These are phyloP conservation scores for Noctua comes DNA, from an alignment of 2,888 invertebrate species.

Conservation along the genomic window DNA sequence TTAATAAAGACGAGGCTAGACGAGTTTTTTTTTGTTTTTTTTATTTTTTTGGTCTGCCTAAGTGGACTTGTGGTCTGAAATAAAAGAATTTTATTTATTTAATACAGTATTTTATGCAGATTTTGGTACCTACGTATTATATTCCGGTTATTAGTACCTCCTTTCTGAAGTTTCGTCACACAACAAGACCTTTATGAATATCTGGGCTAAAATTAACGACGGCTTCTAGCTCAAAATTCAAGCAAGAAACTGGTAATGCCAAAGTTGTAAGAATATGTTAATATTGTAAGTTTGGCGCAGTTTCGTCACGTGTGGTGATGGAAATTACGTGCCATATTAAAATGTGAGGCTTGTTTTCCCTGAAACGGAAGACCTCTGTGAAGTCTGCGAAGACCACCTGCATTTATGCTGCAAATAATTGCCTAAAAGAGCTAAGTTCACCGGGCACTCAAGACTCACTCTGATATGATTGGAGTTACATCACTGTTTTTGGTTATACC, in stretches of 20 bases:
- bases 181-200: constrained; percentile 15
- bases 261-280: not conserved
- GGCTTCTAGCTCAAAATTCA: constrained; percentile 3
- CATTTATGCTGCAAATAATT: not conserved
- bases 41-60: too few species aligned
- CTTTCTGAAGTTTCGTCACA: not conserved
- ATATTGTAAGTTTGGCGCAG: not conserved
- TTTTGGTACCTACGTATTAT: not conserved
- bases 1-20: too few species aligned
- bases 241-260: not conserved
- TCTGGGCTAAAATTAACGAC: constrained; percentile 28
- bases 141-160: not conserved
- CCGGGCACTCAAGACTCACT: too few species aligned
- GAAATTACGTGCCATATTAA: not conserved
- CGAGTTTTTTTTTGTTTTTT: too few species aligned
- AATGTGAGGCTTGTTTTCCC: not conserved
- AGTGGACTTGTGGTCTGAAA: too few species aligned
- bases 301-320: not conserved
- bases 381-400: too few species aligned
- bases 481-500: too few species aligned
- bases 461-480: too few species aligned
- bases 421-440: too few species aligned
- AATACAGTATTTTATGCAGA: not conserved
- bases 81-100: too few species aligned
- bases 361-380: not conserved